phyloP scores from a whole-genome alignment of 1,140 invertebrate species.

The Stegodyphus mimosarum region DNA sequence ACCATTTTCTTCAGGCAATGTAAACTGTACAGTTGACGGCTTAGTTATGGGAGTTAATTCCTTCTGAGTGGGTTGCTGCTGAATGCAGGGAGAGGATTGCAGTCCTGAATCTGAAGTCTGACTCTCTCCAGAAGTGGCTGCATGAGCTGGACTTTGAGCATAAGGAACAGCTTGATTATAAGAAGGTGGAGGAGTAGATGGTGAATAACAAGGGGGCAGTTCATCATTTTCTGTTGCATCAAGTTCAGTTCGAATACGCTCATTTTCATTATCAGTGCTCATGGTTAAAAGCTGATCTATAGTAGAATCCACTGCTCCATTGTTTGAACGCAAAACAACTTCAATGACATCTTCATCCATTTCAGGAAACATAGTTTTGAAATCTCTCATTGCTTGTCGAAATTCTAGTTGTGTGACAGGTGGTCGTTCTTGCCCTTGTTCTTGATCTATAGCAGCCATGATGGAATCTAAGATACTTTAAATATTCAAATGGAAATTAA shows the following conservation, averaged over 20 bases:
- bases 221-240: constrained; percentile 63
- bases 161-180: constrained; percentile 66
- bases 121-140: neutral
- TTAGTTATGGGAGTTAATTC: too few relatives aligned
- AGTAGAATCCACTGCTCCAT: constrained; percentile 86
- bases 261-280: constrained; percentile 88
- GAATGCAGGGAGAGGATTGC: neutral
- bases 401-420: constrained; percentile 80
- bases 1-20: too few relatives aligned
- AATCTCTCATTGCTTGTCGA: constrained; percentile 87
- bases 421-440: constrained; percentile 37
- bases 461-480: neutral
- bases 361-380: constrained; percentile 91
- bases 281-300: constrained; percentile 90
- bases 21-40: too few relatives aligned
- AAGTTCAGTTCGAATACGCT: constrained; percentile 69
- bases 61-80: neutral
- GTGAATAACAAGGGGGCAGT: constrained; percentile 62
- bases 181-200: constrained; percentile 65
- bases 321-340: constrained; percentile 68
- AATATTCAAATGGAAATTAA: neutral
- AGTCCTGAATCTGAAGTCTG: neutral
- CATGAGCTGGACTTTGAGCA: constrained; percentile 58
- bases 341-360: constrained; percentile 93
- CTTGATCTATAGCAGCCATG: constrained; percentile 34